Evolutionary conservation across 2,888 invertebrate genomes (phyloP), one percentile per base, ranked within the genome.

Genomic region (Ommatoiulus sabulosus): DNA sequence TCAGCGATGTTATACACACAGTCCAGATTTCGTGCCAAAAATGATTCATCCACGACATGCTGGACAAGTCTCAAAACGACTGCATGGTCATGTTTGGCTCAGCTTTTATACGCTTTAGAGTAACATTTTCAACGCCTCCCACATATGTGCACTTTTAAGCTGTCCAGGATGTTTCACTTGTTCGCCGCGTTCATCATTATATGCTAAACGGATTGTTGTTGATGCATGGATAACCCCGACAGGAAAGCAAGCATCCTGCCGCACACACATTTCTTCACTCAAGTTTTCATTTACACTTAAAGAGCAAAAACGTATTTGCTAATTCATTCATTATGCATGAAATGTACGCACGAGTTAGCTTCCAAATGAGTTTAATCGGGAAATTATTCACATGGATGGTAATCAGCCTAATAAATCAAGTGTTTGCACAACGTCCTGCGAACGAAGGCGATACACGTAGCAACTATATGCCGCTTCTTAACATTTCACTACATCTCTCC

Each of bases 251-350:
- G 80, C 80, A 63, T 63, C 63, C 63, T 63, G 63, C n/a, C n/a
- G 20, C 63, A 63, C 15, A n/a, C n/a, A 35, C 35, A 80, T 20
- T 80, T 80, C 80, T 35, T 35, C 10, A 80, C 35, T 35, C 35
- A 80, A 80, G 80, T 80, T 80, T 35, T 80, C 10, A 80, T 80
- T 80, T 80, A 80, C 80, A 80, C 80, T 80, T 80, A 80, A n/a
- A 35, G 80, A 35, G 80, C 35, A 80, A 80, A 80, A 80, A 80
- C n/a, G 80, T 35, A 80, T 35, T 80, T 35, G 80, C 80, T 80
- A 80, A 80, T 80, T 80, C 80, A 80, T 35, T 35, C 80, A 80
- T 35, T 80, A 80, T 35, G 80, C 80, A 6, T 35, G 80, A 12
- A 80, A 80, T 24, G 80, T 80, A 35, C 35, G 80, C 80, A 80